Evolutionary conservation across 1,140 invertebrate species (phyloP).

Genomic region (Brachionus plicatilis): DNA sequence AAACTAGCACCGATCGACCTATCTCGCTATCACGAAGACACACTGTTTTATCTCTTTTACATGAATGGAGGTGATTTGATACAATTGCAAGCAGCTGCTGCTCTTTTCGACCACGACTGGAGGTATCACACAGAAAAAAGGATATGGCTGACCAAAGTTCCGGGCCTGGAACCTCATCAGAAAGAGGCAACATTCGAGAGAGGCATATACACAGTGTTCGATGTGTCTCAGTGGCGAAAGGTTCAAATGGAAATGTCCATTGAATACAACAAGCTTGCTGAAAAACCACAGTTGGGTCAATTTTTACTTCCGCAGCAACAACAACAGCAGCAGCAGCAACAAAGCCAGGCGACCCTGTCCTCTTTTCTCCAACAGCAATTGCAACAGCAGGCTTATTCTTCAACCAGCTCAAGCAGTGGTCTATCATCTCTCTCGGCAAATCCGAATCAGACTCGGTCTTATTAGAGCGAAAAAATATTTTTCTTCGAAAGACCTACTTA

Average conservation of each 20-base stretch:
- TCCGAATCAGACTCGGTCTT: conserved; percentile 2
- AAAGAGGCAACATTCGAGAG: conserved; percentile 91
- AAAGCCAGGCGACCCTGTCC: background rate
- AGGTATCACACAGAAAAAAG: conserved; percentile 97
- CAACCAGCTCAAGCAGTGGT: background rate
- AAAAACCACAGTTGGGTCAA: conserved; percentile 61
- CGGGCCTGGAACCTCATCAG: conserved; percentile 80
- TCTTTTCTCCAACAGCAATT: conserved; percentile 2
- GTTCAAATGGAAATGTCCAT: conserved; percentile 89
- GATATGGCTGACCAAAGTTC: conserved; percentile 96
- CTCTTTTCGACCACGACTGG: conserved; percentile 97
- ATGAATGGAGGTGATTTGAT: conserved; percentile 95
- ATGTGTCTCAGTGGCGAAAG: conserved; percentile 88
- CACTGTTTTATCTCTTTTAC: conserved; percentile 98
- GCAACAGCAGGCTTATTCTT: conserved; percentile 2
- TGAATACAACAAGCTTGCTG: conserved; percentile 94
- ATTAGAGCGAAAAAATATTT: background rate
- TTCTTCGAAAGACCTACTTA: conserved; percentile 27
- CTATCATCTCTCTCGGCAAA: background rate
- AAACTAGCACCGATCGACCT: conserved; percentile 83
- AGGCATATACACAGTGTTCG: conserved; percentile 98
- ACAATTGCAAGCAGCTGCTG: conserved; percentile 87
- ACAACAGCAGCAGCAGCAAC: conserved; percentile 7
- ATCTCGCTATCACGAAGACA: conserved; percentile 93
- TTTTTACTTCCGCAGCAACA: background rate